Conservation (phyloP, 2,797 vertebrate genomes). For the Melanotaenia trifasciata region DNA sequence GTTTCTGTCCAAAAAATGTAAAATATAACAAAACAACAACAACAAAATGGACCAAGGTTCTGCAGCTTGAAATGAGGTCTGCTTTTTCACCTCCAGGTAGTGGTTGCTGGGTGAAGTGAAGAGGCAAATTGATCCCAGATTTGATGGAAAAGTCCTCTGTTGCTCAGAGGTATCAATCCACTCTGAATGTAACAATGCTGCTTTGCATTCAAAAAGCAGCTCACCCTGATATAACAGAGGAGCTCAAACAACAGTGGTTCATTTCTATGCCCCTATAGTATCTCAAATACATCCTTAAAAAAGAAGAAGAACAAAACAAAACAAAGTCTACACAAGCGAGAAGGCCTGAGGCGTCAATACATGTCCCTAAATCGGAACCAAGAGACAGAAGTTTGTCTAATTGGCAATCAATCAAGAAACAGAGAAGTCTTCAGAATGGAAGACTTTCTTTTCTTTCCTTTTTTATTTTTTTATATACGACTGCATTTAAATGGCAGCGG, state of each 20-base stretch:
- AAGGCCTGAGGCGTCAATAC: slow-evolving; percentile 69
- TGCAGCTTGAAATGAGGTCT: slow-evolving; percentile 20
- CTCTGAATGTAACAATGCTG: slow-evolving; percentile 61
- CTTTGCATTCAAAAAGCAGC: slow-evolving; percentile 72
- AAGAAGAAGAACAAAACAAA: slow-evolving; percentile 12
- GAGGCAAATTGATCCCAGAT: slow-evolving; percentile 66
- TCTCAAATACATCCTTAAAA: slow-evolving; percentile 58
- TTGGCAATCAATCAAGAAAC: slow-evolving; percentile 65
- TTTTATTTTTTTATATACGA: slow-evolving; percentile 1
- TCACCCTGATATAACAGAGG: slow-evolving; percentile 52
- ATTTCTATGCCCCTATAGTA: slow-evolving; percentile 66
- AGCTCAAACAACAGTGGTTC: slow-evolving; percentile 61
- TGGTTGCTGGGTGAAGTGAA: slow-evolving; percentile 34
- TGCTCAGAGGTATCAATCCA: slow-evolving; percentile 69
- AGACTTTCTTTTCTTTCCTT: slow-evolving; percentile 18
- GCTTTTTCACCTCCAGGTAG: slow-evolving; percentile 30
- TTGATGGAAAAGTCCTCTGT: slow-evolving; percentile 69
- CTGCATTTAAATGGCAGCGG: slow-evolving; percentile 4
- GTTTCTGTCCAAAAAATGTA: no score
- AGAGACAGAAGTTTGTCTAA: slow-evolving; percentile 55
- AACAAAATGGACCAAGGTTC: slow-evolving; percentile 14
- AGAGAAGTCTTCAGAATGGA: slow-evolving; percentile 33
- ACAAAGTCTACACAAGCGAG: slow-evolving; percentile 55
- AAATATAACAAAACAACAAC: background rate
- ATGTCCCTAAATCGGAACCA: slow-evolving; percentile 58